Conservation (phyloP, 2,888 invertebrate genomes). For the Lampropteryx suffumata region DNA sequence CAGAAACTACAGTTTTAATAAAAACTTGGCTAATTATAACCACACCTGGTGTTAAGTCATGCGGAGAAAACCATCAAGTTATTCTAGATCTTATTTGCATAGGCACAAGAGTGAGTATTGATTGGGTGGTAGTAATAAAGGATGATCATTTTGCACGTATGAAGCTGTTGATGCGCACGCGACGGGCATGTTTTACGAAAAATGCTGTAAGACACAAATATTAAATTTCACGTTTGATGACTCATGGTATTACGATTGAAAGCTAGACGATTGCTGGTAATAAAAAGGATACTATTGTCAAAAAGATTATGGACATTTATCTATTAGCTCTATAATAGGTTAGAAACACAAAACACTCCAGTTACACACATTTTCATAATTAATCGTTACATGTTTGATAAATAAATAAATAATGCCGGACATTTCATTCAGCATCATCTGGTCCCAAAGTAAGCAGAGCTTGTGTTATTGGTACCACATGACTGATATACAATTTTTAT, state of each 20-base stretch:
- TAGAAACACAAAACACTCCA: too few species aligned
- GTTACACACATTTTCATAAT: too few species aligned
- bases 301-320: too few species aligned
- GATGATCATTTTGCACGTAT: conserved; percentile 17
- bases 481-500: too few species aligned
- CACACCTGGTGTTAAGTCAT: conserved; percentile 38
- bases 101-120: conserved; percentile 25
- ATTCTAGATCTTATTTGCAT: not conserved
- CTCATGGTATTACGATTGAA: conserved; percentile 1
- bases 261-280: not conserved
- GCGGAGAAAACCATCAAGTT: conserved; percentile 10
- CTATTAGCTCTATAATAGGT: too few species aligned
- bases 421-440: too few species aligned
- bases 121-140: not conserved
- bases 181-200: conserved; percentile 35
- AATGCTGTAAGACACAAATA: conserved; percentile 36
- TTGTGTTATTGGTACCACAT: too few species aligned
- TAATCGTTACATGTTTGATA: too few species aligned
- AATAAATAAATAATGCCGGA: too few species aligned
- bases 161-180: conserved; percentile 48
- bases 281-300: not conserved
- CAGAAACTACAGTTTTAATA: conserved; percentile 40
- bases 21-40: conserved; percentile 36
- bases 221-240: conserved; percentile 21
- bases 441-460: too few species aligned